Conservation (phyloP, 2,113 vertebrate species). For the Fulmarus glacialis region DNA sequence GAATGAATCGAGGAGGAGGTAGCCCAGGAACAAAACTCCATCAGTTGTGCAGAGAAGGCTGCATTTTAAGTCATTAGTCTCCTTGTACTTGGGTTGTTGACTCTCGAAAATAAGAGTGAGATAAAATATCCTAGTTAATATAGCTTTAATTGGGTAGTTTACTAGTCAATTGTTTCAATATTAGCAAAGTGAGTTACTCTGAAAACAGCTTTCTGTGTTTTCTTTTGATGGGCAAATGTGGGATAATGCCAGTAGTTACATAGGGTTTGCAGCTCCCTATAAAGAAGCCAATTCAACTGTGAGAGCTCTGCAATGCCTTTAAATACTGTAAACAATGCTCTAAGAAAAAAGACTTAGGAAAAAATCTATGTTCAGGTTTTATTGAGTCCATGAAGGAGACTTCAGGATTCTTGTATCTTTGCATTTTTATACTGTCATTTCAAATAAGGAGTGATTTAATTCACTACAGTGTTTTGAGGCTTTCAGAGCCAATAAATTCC, state of each 20-base stretch:
- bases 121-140: slow-evolving; percentile 33
- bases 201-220: neutral
- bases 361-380: neutral
- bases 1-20: slow-evolving; percentile 76
- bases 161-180: slow-evolving; percentile 24
- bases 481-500: neutral
- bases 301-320: neutral
- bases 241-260: neutral
- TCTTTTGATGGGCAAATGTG: neutral
- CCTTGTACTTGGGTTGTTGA: slow-evolving; percentile 35
- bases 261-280: neutral
- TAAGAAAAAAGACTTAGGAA: neutral
- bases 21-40: slow-evolving; percentile 60
- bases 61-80: slow-evolving; percentile 59
- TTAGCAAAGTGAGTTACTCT: neutral
- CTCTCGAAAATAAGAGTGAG: slow-evolving; percentile 26
- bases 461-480: neutral
- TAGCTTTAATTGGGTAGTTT: slow-evolving; percentile 28
- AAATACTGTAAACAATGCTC: neutral
- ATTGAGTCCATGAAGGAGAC: neutral
- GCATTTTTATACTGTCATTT: neutral
- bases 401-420: neutral
- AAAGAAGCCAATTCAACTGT: neutral
- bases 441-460: neutral
- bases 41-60: slow-evolving; percentile 30